Base-by-base conservation (phyloP, 1,140 invertebrate genomes). In the Chironomus striatipennis region DNA sequence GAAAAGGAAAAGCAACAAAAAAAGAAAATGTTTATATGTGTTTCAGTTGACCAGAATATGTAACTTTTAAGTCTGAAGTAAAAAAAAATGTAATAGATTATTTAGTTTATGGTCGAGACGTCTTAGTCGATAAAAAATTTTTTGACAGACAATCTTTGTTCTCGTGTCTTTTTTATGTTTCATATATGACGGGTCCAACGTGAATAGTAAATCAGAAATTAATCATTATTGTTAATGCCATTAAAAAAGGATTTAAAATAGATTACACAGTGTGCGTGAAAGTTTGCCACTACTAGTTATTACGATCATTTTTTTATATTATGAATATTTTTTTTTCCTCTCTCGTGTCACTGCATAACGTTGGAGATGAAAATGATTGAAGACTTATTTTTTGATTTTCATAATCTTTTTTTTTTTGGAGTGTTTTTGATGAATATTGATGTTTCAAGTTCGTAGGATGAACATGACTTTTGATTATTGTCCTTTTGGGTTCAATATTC, bases 191-290 rank as follows among this genome's bases (percentile, higher is more conserved):
- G 47, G 47, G 47, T 57, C 47, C 47, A 57, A 57, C 47, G n/a
- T 57, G 24, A 57, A 57, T 57, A 57, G n/a, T 57, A n/a, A 57
- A n/a, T 57, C 47, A 57, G n/a, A 57, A 57, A 57, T 5, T 57
- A 57, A 57, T n/a, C n/a, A 57, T 57, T 57, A 57, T 57, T 57
- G 47, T 57, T 57, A 57, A 57, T 57, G 47, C 47, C 47, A 57
- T 57, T 57, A 57, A 57, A 57, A 57, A 15, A 57, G 15, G 43
- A 5, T 57, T 57, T 57, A 57, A 57, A 57, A 57, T 57, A 57
- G 47, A 57, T 57, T 57, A 57, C 47, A 57, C n/a, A 34, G 24
- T n/a, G 12, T n/a, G n/a, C 12, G 47, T 15, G 8, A 57, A 57
- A 57, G 24, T 34, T 34, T 57, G 12, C 12, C 47, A 57, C 47